Base-by-base conservation (phyloP, 2,888 invertebrate genomes). In the Clunio marinus region DNA sequence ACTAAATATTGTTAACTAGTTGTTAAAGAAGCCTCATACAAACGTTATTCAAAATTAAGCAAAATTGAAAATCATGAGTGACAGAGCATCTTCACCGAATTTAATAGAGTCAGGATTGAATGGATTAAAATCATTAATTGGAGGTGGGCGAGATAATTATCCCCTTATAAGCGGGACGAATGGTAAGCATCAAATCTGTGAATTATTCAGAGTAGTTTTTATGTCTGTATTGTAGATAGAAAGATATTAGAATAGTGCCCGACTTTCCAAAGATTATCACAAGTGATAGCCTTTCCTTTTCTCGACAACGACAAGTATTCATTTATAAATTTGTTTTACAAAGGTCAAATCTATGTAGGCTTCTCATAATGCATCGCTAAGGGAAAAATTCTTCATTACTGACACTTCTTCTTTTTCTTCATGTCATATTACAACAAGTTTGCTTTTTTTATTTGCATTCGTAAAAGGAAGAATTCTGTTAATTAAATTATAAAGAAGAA, bases 81-180 rank as follows among this genome's bases (percentile, higher is more conserved):
- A 89, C 86, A 89, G 90, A 86, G 90, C 90, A 85, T 87, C 86
- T 81, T 91, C 89, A 83, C 90, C 90, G 81, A 89, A 88, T 84
- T 86, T 91, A 81, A 86, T 89, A 83, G 90, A 91, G 85, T 88
- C 88, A 83, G 90, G 90, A 82, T 84, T 88, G 79, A 90, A 91
- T 83, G 90, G 90, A 82, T 84, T 88, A 79, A 90, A 91, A 85
- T 89, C 89, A 76, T 87, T 90, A 82, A 87, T 91, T 80, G 78
- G 79, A 73, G 78, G 79, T 73, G 87, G 89, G 80, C 88, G 90
- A 80, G 88, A 88, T 82, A 87, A 88, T 81, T 88, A 86, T 81
- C 88, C 88, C 75, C 83, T 88, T 73, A 86, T 88, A 78, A 88
- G 87, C 83, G 88, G 88, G 83, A 85, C 88, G 80, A 85, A 85